Evolutionary conservation across 2,113 vertebrate genomes (phyloP).

Genomic region (Rafetus swinhoei): DNA sequence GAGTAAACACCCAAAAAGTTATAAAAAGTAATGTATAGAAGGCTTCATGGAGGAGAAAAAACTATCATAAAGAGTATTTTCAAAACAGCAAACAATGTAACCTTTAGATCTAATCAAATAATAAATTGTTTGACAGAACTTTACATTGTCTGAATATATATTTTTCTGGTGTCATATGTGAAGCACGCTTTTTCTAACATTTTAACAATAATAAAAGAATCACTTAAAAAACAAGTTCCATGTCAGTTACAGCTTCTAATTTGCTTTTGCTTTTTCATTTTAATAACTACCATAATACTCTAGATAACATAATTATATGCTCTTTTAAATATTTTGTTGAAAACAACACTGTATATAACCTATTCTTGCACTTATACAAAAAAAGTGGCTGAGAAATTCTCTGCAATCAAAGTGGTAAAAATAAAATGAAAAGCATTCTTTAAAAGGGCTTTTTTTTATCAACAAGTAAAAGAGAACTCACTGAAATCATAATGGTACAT

Average conservation of each 20-base stretch:
- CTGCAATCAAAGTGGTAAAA: not conserved
- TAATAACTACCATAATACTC: not conserved
- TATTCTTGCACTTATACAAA: not conserved
- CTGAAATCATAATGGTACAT: not conserved
- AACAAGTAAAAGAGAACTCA: not conserved
- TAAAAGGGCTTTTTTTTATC: not conserved
- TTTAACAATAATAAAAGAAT: not conserved
- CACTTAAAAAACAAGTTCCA: not conserved
- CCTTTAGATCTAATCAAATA: not conserved
- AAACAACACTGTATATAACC: not conserved
- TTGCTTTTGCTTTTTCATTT: not conserved
- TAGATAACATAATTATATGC: not conserved
- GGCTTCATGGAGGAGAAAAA: not conserved
- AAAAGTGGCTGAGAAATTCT: not conserved
- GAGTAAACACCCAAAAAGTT: not conserved
- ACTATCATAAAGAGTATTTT: not conserved
- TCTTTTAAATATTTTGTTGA: not conserved
- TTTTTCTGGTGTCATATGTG: not conserved
- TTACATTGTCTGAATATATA: not conserved
- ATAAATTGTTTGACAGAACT: not conserved
- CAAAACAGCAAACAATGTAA: not conserved
- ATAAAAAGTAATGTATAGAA: not conserved
- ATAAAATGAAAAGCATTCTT: not conserved
- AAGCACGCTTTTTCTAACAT: not conserved
- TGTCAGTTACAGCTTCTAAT: not conserved